Base-by-base conservation (phyloP, 2,888 invertebrate species). In the Ryuthela nishihirai region DNA sequence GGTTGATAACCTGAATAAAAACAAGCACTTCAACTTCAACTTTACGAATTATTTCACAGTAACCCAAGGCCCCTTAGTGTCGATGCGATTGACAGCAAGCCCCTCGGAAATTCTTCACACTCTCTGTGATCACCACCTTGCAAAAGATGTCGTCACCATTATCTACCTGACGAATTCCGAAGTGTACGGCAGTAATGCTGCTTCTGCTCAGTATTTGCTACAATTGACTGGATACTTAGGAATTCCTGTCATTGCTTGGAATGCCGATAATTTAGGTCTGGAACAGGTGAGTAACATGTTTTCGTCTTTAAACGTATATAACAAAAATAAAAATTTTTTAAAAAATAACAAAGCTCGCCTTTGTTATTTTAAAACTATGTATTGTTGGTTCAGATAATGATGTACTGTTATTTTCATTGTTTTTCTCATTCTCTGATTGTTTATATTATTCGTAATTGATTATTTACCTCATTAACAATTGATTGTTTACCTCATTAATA, bases 241-340 rank as follows among this genome's bases (percentile, higher is more conserved):
- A 67, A 92, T 95, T 72, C 95, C 95, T 69, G 93, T 95, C 48
- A 91, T 97, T 69, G 91, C 92, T 7, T 97, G 95, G 95, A 95
- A 95, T 77, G 93, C 94, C 7, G 95, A 97, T 75, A 95, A 95
- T 76, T 91, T 94, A 35, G 95, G 93, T 32, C 80, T 93, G 59
- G 83, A 81, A 68, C 74, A 80, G 70, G 73, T 74, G 64, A 67
- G 69, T n/a, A n/a, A n/a, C n/a, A n/a, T n/a, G n/a, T n/a, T n/a
- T n/a, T n/a, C n/a, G n/a, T n/a, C n/a, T n/a, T n/a, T n/a, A n/a
- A n/a, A n/a, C n/a, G n/a, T n/a, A n/a, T n/a, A n/a, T n/a, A n/a
- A n/a, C n/a, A n/a, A n/a, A n/a, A n/a, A n/a, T n/a, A n/a, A n/a
- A n/a, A n/a, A n/a, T n/a, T n/a, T n/a, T n/a, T n/a, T n/a, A n/a